Conservation (phyloP, 2,888 invertebrate genomes). For the Lochmaea crataegi region DNA sequence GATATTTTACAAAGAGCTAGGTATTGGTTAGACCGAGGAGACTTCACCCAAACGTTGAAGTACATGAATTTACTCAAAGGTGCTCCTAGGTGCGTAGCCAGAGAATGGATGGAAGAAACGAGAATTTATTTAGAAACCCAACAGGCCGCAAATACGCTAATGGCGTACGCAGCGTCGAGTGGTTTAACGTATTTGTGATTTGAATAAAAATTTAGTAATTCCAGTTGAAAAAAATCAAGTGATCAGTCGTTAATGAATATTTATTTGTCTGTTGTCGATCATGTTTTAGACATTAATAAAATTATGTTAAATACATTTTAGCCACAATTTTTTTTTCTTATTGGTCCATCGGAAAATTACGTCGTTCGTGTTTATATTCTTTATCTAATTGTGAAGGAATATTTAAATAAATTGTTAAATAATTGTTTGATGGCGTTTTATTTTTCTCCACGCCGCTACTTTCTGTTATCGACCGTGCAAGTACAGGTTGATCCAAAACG, state of each 20-base stretch:
- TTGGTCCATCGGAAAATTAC: not conserved
- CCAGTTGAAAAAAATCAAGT: not conserved
- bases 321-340: not conserved
- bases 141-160: constrained; percentile 89
- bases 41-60: constrained; percentile 84
- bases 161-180: constrained; percentile 88
- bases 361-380: not conserved
- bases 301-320: constrained; percentile 10
- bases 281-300: not conserved
- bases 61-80: constrained; percentile 90
- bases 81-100: constrained; percentile 86
- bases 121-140: constrained; percentile 86
- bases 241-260: not conserved
- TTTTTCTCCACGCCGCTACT: not conserved
- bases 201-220: constrained; percentile 12
- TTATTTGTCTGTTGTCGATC: constrained; percentile 6
- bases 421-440: not conserved
- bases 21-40: constrained; percentile 89
- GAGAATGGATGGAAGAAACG: constrained; percentile 89
- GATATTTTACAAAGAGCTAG: constrained; percentile 92
- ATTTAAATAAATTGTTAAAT: constrained; percentile 3
- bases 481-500: too few species aligned
- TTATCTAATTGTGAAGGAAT: not conserved
- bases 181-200: constrained; percentile 68
- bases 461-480: too few species aligned